phyloP scores from a whole-genome alignment of 2,797 vertebrate species.

The Trachops cirrhosus region DNA sequence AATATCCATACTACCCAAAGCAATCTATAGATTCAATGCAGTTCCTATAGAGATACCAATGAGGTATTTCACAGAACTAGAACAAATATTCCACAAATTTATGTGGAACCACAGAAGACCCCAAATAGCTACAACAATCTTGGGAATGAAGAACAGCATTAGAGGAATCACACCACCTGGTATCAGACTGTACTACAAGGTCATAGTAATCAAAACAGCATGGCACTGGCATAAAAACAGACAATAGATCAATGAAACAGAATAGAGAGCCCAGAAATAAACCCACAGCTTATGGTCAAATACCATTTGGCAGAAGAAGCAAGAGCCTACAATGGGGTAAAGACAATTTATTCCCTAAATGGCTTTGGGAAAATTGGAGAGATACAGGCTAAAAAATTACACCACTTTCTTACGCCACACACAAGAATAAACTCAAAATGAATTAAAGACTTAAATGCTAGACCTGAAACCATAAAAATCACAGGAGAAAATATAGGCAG shows the following conservation, averaged over 20 bases:
- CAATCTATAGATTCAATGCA: too few relatives aligned
- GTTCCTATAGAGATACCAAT: too few relatives aligned
- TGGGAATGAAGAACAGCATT: background rate
- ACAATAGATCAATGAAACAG: background rate
- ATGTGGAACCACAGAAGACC: background rate
- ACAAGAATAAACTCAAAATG: background rate
- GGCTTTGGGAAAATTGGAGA: background rate
- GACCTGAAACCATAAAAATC: background rate
- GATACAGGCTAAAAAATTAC: background rate
- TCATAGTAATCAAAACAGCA: background rate
- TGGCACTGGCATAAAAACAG: background rate
- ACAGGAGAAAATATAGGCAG: background rate
- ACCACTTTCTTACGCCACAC: too few relatives aligned
- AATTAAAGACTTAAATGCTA: background rate
- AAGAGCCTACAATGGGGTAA: background rate
- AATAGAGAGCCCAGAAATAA: background rate
- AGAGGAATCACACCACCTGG: background rate
- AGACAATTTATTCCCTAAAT: background rate
- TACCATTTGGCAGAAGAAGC: background rate
- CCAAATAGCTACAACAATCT: background rate
- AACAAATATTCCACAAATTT: too few relatives aligned
- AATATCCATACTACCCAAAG: too few relatives aligned
- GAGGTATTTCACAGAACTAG: too few relatives aligned
- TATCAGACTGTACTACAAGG: background rate
- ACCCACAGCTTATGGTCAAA: background rate